Evolutionary conservation across 2,113 vertebrate species (phyloP), one percentile per base, ranked within the genome.

Genomic region (Pedetes capensis): DNA sequence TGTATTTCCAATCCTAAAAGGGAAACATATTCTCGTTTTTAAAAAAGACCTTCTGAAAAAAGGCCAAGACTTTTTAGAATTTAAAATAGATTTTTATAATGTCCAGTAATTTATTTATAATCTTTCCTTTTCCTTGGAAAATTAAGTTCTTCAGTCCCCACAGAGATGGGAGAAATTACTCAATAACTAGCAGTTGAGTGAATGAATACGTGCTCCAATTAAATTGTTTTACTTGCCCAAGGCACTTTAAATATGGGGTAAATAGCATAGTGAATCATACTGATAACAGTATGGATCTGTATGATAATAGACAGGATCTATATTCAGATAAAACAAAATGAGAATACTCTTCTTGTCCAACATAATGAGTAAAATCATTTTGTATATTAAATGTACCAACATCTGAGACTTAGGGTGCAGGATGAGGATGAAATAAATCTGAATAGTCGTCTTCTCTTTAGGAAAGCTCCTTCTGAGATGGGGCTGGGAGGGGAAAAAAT

Each of bases 301-400:
- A n/a, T n/a, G n/a, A n/a, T 80, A 47, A 68, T 86, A 76, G 27
- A 49, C 86, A 76, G 9, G n/a, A 22, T 86, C 9, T 83, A 47
- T 51, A 34, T 79, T 95, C 81, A 89, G 69, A 80, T 63, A 59
- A 74, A 94, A 84, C 47, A 49, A 76, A 93, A 76, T 61, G 37
- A 86, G 86, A 61, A n/a, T 9, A 32, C 49, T 49, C 27, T 25
- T 71, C 75, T 72, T 72, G 6, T 37, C 42, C 29, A 71, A 72
- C 42, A 64, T 79, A 34, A 44, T 49, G 89, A 61, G 55, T 66
- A 49, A 83, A 93, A n/a, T 53, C 5, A 84, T 64, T 82, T 49
- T 86, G 68, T 93, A 37, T 25, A 22, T 83, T 55, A 80, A 84
- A 66, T 18, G 34, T 84, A 25, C 18, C 42, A 34, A 42, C 25